These are phyloP conservation scores for Prostheceraeus crozeri DNA, from an alignment of 2,888 invertebrate genomes.

Conservation along the genomic window DNA sequence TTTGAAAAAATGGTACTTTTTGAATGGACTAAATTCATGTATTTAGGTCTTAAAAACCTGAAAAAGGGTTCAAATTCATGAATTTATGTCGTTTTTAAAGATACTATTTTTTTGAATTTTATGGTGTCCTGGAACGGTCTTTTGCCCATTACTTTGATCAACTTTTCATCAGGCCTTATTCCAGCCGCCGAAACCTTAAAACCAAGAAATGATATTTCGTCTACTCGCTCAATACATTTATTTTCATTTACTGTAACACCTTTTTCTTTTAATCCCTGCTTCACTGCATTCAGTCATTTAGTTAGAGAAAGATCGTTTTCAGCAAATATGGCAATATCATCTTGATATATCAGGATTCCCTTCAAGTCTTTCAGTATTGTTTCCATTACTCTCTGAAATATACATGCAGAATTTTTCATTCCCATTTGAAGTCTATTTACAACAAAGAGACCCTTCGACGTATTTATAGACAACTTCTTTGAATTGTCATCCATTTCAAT, in stretches of 20 bases:
- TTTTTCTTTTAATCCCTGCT: constrained; percentile 28
- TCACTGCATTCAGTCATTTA: constrained; percentile 31
- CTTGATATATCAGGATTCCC: constrained; percentile 36
- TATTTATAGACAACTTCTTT: too few species aligned
- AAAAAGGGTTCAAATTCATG: too few species aligned
- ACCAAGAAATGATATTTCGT: constrained; percentile 32
- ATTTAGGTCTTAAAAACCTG: too few species aligned
- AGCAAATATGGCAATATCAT: constrained; percentile 32
- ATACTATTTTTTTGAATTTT: too few species aligned
- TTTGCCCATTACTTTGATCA: constrained; percentile 31
- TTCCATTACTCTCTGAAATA: constrained; percentile 33
- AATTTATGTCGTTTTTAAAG: too few species aligned
- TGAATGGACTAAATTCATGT: too few species aligned
- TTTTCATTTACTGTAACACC: constrained; percentile 31
- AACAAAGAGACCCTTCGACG: too few species aligned
- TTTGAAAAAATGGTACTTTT: too few species aligned
- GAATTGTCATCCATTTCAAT: too few species aligned
- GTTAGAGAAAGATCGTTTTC: constrained; percentile 21
- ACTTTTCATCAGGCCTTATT: constrained; percentile 25
- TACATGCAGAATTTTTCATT: too few species aligned
- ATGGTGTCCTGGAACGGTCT: too few species aligned
- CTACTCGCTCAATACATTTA: constrained; percentile 33
- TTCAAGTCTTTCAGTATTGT: constrained; percentile 27
- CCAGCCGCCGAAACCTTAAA: constrained; percentile 1
- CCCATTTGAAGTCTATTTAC: too few species aligned